A percentile compares a stretch with the other conserved stretches of the same genome.
Evolutionary conservation across 2,888 invertebrate genomes (phyloP).

Genomic region (Xestia ashworthii): DNA sequence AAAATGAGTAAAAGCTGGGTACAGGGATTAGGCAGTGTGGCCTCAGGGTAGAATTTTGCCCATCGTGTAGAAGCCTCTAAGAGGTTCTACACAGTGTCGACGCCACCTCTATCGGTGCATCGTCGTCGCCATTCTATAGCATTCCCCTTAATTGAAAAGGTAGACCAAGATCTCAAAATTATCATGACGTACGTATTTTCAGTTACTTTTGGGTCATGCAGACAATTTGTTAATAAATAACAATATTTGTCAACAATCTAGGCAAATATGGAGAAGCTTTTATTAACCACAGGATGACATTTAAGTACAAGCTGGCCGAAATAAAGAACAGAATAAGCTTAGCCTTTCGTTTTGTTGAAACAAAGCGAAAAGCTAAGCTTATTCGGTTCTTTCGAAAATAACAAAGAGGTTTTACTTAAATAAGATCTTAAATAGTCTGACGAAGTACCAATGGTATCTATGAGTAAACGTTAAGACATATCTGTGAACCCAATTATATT

Average conservation of each 20-base stretch:
- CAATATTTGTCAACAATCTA: background rate
- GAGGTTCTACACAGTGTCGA: background rate
- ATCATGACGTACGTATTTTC: background rate
- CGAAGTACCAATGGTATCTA: background rate
- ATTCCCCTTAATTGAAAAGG: background rate
- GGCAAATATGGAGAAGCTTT: background rate
- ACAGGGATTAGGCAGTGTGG: constrained; percentile 34
- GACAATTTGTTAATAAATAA: background rate
- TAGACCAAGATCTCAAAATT: background rate
- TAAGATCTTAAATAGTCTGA: background rate
- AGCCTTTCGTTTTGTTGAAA: no score
- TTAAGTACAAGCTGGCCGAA: background rate
- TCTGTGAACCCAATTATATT: constrained; percentile 27
- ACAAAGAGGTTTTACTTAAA: background rate
- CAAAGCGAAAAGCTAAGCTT: background rate
- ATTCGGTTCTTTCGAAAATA: background rate
- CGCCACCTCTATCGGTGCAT: no score
- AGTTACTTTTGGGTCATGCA: background rate
- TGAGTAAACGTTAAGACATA: background rate
- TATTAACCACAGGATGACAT: no score
- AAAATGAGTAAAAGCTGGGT: constrained; percentile 77
- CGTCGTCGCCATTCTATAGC: no score
- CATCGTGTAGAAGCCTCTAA: constrained; percentile 13
- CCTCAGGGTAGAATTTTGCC: constrained; percentile 31
- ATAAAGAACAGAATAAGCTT: no score